Conservation (phyloP, 2,888 invertebrate species). For the Nemotelus pantherinus region DNA sequence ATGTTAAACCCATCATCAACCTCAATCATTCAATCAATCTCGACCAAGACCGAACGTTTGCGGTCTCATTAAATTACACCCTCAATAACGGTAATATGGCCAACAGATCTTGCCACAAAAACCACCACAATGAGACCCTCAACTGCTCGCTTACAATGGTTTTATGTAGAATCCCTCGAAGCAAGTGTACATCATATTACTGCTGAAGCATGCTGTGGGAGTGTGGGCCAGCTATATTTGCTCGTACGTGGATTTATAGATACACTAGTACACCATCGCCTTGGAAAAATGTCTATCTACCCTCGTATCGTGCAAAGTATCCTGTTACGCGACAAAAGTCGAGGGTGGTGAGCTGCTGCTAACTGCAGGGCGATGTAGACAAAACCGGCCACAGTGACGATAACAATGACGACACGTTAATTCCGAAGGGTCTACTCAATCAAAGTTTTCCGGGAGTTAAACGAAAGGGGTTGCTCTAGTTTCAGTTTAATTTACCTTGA, state of each 20-base stretch:
- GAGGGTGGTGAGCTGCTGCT: constrained; percentile 38
- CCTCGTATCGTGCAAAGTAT: constrained; percentile 30
- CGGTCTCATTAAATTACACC: constrained; percentile 51
- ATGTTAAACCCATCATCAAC: constrained; percentile 43
- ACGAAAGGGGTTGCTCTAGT: constrained; percentile 39
- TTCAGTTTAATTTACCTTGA: not conserved
- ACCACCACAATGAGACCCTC: constrained; percentile 43
- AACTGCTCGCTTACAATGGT: constrained; percentile 35
- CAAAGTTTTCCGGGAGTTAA: constrained; percentile 45
- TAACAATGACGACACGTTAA: constrained; percentile 45
- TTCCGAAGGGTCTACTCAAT: constrained; percentile 50
- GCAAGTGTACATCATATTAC: constrained; percentile 42
- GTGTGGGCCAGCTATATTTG: no score
- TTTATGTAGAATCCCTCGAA: constrained; percentile 36
- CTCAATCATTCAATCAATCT: constrained; percentile 44
- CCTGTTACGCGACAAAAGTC: constrained; percentile 26
- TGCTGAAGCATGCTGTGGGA: not conserved
- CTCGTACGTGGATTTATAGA: no score
- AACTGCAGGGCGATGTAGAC: constrained; percentile 26
- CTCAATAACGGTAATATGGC: constrained; percentile 43
- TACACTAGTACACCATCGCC: no score
- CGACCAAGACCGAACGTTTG: constrained; percentile 47
- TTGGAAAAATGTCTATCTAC: not conserved
- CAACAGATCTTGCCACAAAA: constrained; percentile 45
- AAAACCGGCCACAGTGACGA: constrained; percentile 24